Conservation (phyloP, 1,140 invertebrate genomes). For the Chionoecetes opilio region DNA sequence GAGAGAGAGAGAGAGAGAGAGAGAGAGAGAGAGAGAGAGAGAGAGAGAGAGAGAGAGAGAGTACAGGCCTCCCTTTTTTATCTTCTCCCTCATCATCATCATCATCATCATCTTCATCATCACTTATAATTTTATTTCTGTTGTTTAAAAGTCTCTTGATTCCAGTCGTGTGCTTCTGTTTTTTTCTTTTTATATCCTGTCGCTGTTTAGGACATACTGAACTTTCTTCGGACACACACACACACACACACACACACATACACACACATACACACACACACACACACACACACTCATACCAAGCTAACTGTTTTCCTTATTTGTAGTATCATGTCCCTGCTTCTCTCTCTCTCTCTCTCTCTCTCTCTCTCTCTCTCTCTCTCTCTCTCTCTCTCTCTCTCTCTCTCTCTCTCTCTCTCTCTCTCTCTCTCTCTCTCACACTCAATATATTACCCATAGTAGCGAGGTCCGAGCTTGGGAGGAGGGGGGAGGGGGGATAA, state of each 20-base stretch:
- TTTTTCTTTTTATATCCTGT: no score
- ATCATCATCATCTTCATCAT: constrained; percentile 16
- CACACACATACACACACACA: not conserved
- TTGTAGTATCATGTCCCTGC: not conserved
- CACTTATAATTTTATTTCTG: not conserved
- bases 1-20: no score
- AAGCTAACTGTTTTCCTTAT: not conserved
- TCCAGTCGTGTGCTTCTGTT: no score
- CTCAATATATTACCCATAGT: not conserved
- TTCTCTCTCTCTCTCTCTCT: constrained; percentile 49
- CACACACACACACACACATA: no score
- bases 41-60: no score
- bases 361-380: constrained; percentile 47
- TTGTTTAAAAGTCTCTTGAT: no score
- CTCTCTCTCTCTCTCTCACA: not conserved
- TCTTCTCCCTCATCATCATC: not conserved
- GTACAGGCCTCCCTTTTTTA: not conserved
- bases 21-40: no score
- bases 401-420: not conserved
- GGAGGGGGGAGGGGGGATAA: no score
- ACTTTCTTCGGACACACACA: no score
- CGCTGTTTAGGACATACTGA: no score
- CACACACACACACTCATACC: no score
- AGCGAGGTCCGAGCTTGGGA: no score
- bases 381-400: constrained; percentile 51